These are phyloP conservation scores for Gambelia wislizenii DNA, from an alignment of 2,797 vertebrate genomes.

Conservation along the genomic window DNA sequence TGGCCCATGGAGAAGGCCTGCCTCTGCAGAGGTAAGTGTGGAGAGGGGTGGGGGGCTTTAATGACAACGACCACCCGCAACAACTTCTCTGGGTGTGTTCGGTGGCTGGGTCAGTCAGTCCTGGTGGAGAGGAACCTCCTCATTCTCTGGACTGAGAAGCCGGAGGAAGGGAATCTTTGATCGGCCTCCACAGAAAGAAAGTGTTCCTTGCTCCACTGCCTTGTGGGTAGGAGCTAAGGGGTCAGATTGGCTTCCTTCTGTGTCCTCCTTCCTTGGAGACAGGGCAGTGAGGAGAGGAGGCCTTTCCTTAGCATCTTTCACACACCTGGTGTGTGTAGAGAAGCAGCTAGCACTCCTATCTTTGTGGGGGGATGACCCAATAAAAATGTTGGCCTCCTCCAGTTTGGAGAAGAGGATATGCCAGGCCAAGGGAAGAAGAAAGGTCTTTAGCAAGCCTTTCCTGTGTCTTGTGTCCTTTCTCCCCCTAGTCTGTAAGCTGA, in stretches of 20 bases:
- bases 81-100: background rate
- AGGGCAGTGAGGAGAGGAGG: no score
- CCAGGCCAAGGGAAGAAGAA: no score
- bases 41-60: background rate
- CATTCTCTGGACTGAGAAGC: background rate
- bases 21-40: conserved; percentile 92
- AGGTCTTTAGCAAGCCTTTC: background rate
- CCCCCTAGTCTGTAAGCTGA: conserved; percentile 92
- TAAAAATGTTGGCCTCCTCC: background rate
- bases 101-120: background rate
- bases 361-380: no score
- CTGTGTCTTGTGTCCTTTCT: background rate
- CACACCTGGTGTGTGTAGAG: no score
- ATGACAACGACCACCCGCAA: background rate
- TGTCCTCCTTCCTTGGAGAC: background rate
- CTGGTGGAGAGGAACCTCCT: background rate
- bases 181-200: background rate
- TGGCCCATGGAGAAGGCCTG: conserved; percentile 99
- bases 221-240: no score
- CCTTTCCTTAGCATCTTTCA: no score
- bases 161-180: no score
- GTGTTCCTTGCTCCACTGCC: background rate
- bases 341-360: no score
- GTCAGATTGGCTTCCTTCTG: background rate
- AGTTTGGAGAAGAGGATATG: background rate